Percentiles rank a stretch among this genome's conserved stretches.
phyloP scores from a whole-genome alignment of 2,113 vertebrate species.

The Grammomys dolichurus region DNA sequence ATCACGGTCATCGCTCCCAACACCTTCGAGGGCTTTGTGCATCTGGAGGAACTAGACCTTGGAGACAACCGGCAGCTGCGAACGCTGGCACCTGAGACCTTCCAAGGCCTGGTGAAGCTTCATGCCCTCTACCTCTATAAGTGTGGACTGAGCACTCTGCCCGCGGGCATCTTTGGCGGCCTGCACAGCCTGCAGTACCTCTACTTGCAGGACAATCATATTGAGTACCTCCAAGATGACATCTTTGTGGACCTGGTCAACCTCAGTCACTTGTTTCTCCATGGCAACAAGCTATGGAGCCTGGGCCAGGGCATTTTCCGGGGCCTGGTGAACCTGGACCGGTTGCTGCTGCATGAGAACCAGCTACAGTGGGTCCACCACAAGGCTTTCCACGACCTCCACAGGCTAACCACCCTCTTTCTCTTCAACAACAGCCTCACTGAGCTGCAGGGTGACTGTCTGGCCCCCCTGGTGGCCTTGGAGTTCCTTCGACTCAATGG shows the following conservation, averaged over 20 bases:
- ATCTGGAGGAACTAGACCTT: constrained; percentile 97
- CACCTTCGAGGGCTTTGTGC: constrained; percentile 95
- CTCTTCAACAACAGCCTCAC: constrained; percentile 98
- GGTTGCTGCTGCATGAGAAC: constrained; percentile 97
- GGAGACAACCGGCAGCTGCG: constrained; percentile 95
- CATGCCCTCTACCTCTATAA: constrained; percentile 97
- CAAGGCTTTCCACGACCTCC: constrained; percentile 95
- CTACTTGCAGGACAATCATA: constrained; percentile 98
- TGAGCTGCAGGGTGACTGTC: constrained; percentile 92
- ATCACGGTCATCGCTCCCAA: constrained; percentile 96
- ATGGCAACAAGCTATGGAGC: constrained; percentile 96
- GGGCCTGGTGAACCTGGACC: constrained; percentile 95
- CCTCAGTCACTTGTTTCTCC: constrained; percentile 98
- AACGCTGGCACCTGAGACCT: constrained; percentile 95
- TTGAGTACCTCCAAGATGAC: constrained; percentile 97
- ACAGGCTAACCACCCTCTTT: constrained; percentile 95
- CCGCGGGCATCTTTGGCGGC: constrained; percentile 92
- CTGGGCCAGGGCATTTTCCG: constrained; percentile 97
- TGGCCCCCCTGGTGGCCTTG: constrained; percentile 93
- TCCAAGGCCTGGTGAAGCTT: constrained; percentile 94
- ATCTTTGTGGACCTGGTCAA: constrained; percentile 97
- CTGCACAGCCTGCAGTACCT: constrained; percentile 98
- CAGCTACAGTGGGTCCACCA: constrained; percentile 95
- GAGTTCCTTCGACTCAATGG: constrained; percentile 98
- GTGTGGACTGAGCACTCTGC: constrained; percentile 94